Evolutionary conservation across 2,113 vertebrate species (phyloP).

Genomic region (Phylloscopus trochiloides): DNA sequence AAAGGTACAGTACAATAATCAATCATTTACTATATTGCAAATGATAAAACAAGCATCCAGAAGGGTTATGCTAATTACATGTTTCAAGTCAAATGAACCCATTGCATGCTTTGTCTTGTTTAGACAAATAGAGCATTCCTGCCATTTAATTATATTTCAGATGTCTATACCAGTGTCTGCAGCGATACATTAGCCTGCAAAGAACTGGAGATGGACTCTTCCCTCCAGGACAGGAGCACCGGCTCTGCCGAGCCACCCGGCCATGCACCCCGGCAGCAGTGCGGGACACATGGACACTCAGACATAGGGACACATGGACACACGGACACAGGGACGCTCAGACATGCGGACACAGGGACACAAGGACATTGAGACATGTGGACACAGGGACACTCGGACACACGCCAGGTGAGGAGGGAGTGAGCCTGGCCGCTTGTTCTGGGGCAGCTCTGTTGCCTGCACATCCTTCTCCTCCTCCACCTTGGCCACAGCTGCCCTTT

Average conservation of each 20-base stretch:
- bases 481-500: rapidly evolving
- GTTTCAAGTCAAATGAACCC: conserved; percentile 61
- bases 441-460: neutral
- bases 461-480: neutral
- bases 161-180: conserved; percentile 32
- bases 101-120: conserved; percentile 47
- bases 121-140: conserved; percentile 44
- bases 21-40: conserved; percentile 63
- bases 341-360: neutral
- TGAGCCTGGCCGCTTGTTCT: rapidly evolving
- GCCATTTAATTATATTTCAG: conserved; percentile 39
- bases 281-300: neutral
- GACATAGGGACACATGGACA: rapidly evolving
- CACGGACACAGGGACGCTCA: rapidly evolving
- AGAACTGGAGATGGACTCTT: neutral
- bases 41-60: conserved; percentile 70
- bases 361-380: rapidly evolving
- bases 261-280: neutral
- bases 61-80: conserved; percentile 66
- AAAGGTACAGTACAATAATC: conserved; percentile 61
- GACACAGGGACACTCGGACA: neutral
- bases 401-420: neutral
- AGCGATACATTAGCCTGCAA: conserved; percentile 2
- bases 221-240: neutral
- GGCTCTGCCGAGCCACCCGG: rapidly evolving